Conservation (phyloP, 2,113 vertebrate genomes). For the Melanotaenia duboulayi region DNA sequence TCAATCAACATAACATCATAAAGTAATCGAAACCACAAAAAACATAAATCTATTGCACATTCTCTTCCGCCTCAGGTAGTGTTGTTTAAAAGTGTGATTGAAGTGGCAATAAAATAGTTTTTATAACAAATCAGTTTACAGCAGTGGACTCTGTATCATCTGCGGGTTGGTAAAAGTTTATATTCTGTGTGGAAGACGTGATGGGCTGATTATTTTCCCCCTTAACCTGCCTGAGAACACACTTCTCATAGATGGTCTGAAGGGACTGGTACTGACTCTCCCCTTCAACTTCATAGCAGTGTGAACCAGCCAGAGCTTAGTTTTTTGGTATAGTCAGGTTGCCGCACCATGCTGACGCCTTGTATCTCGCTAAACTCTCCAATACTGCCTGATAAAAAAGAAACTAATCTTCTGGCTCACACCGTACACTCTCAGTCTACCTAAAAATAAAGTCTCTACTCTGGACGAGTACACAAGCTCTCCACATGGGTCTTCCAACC, state of each 20-base stretch:
- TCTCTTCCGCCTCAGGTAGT: no score
- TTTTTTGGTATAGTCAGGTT: neutral
- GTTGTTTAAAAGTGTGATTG: no score
- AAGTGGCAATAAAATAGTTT: neutral
- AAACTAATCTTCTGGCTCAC: neutral
- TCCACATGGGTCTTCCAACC: neutral
- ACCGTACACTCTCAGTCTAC: neutral
- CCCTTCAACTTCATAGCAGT: neutral
- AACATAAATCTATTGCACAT: no score
- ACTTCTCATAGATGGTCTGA: neutral
- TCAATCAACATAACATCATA: no score
- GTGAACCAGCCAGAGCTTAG: neutral
- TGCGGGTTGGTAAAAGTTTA: neutral
- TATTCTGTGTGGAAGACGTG: neutral
- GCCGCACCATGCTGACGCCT: neutral
- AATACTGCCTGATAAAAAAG: neutral
- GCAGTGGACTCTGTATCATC: neutral
- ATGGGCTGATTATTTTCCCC: neutral
- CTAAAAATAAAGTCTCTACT: slow-evolving; percentile 1
- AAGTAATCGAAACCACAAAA: no score
- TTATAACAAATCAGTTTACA: neutral
- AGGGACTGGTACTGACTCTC: neutral
- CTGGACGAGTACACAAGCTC: neutral
- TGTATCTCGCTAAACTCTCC: neutral
- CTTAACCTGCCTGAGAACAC: neutral